Conservation (phyloP, 1,140 invertebrate genomes). For the Drosophila sturtevanti region DNA sequence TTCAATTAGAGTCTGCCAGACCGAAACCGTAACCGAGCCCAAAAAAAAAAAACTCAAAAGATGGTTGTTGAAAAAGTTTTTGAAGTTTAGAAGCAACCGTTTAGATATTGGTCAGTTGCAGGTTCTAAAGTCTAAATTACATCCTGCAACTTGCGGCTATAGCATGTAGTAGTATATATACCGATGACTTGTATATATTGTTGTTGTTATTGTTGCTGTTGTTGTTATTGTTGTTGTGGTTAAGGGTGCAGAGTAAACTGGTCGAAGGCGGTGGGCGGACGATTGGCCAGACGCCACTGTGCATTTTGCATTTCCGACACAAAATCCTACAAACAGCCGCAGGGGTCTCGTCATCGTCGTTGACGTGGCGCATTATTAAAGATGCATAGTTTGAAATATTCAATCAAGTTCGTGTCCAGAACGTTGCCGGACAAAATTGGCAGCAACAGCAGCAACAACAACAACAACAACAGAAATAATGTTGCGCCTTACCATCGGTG, state of each 20-base stretch:
- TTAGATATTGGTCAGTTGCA: slow-evolving; percentile 53
- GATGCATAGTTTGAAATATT: slow-evolving; percentile 79
- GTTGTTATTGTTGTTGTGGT: neutral
- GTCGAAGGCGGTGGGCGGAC: no score
- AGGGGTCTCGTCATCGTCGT: slow-evolving; percentile 46
- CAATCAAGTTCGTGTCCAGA: slow-evolving; percentile 63
- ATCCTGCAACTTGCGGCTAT: slow-evolving; percentile 19
- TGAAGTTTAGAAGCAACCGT: slow-evolving; percentile 25
- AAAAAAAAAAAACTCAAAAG: slow-evolving; percentile 18
- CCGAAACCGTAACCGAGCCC: slow-evolving; percentile 50
- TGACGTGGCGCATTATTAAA: slow-evolving; percentile 73
- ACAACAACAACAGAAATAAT: neutral
- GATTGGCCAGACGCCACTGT: no score
- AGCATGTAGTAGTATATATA: neutral
- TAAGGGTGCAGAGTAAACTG: no score
- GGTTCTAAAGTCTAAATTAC: slow-evolving; percentile 55
- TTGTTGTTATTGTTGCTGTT: no score
- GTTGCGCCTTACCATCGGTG: slow-evolving; percentile 46
- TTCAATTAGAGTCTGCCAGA: slow-evolving; percentile 71
- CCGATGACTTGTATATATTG: neutral
- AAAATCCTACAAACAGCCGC: slow-evolving; percentile 60
- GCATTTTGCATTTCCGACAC: slow-evolving; percentile 52
- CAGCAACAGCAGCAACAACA: slow-evolving; percentile 17
- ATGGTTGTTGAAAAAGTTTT: slow-evolving; percentile 37
- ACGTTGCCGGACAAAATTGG: slow-evolving; percentile 62